Base-by-base conservation (phyloP, 2,888 invertebrate species). In the Thecophora atra region DNA sequence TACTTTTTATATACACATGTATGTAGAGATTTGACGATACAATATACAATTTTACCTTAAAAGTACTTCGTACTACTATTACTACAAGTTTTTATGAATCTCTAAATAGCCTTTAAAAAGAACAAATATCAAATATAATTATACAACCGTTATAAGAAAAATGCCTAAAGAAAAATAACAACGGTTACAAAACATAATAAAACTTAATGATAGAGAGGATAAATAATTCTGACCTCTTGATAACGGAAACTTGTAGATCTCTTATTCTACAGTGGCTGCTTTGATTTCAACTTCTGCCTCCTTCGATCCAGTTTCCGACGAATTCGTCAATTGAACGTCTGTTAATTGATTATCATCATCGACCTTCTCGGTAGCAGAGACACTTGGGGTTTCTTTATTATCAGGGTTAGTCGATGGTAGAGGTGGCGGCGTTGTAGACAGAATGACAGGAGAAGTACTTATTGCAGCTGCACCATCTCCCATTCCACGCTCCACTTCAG, bases 401-500 rank as follows among this genome's bases (percentile, higher is more conserved):
- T 64, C 67, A 69, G 67, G 54, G 30, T 47, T 66, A 56, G 69
- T 42, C 17, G 58, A 60, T n/a, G 75, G 62, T 73, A 82, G 74
- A 47, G 83, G 84, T n/a, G 84, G 83, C 67, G 84, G 83, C 70
- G 84, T 81, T 63, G 78, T 81, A 24, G 82, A 80, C 0, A 83
- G 76, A 79, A 83, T 82, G 24, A 81, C 82, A 1, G 84, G 84
- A 11, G 84, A 83, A 67, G 81, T 79, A 69, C 79, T 82, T 28
- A 77, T 78, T 37, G 84, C 82, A 30, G 85, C 84, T 15, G 85
- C 85, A n/a, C 85, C 85, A 78, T 85, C 85, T 37, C 83, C 85
- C 75, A 84, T 84, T 51, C 85, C 85, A 19, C 85, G 83, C 24
- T 82, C 83, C 19, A 75, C 74, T 42, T 66, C 73, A 11, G 72